Percentiles rank a stretch among this genome's conserved stretches.
Conservation (phyloP, 1,140 invertebrate genomes). For the Popillia japonica region DNA sequence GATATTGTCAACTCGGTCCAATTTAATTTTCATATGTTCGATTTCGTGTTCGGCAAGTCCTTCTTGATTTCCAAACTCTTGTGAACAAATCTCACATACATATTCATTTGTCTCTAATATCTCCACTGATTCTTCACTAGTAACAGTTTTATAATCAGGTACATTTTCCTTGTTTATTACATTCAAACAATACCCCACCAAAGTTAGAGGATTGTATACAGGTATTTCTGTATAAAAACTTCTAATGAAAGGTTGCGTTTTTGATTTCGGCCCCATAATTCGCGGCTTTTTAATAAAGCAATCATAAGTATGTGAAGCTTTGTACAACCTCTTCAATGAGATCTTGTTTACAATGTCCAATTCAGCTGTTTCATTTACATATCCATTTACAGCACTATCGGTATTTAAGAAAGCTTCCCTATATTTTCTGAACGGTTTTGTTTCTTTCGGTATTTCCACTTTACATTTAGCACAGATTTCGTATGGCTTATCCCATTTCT, state of each 20-base stretch:
- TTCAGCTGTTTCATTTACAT: conserved; percentile 39
- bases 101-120: conserved; percentile 27
- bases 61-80: conserved; percentile 51
- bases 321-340: conserved; percentile 18
- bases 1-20: conserved; percentile 52
- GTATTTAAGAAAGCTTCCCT: neutral
- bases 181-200: conserved; percentile 50
- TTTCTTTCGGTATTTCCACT: conserved; percentile 29
- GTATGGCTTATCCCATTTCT: neutral
- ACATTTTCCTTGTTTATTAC: conserved; percentile 53
- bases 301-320: neutral
- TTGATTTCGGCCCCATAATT: conserved; percentile 43
- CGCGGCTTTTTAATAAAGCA: conserved; percentile 42
- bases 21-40: conserved; percentile 52
- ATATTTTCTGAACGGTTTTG: conserved; percentile 28
- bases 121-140: conserved; percentile 12
- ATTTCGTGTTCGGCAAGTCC: conserved; percentile 54
- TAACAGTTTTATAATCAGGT: conserved; percentile 47
- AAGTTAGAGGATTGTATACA: conserved; percentile 51
- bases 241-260: conserved; percentile 25
- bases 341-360: conserved; percentile 34
- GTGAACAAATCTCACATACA: conserved; percentile 52
- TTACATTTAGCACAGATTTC: conserved; percentile 32
- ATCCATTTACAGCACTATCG: neutral
- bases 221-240: conserved; percentile 23